Percentiles rank a stretch among this genome's conserved stretches.
Conservation (phyloP, 53 echinoderm and acorn worm genomes). For the Crossaster papposus region DNA sequence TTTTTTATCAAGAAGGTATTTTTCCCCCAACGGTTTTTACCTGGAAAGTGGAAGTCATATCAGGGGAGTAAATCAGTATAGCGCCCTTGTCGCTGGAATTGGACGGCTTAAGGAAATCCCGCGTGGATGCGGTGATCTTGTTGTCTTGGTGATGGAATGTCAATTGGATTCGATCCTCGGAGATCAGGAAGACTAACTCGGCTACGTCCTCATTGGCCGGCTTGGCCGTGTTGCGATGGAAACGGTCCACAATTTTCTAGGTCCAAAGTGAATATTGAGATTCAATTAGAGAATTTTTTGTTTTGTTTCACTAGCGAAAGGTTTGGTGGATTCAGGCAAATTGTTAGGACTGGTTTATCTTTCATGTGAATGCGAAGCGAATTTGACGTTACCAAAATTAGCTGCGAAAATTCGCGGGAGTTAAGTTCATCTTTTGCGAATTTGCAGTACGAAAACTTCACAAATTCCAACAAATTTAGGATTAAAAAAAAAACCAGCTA, state of each 20-base stretch:
- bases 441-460: too few relatives aligned
- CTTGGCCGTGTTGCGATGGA: conserved; percentile 78
- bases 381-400: too few relatives aligned
- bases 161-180: conserved; percentile 95
- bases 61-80: conserved; percentile 78
- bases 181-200: conserved; percentile 85
- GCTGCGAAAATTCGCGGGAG: too few relatives aligned
- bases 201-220: conserved; percentile 88
- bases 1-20: neutral
- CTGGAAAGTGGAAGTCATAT: conserved; percentile 91
- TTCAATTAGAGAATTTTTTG: neutral
- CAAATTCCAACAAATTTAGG: too few relatives aligned
- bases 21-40: neutral
- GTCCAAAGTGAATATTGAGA: neutral
- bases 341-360: too few relatives aligned
- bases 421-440: too few relatives aligned
- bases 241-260: conserved; percentile 93
- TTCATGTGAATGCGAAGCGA: too few relatives aligned
- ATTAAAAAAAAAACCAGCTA: too few relatives aligned
- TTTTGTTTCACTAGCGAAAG: too few relatives aligned
- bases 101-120: conserved; percentile 95
- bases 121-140: conserved; percentile 91
- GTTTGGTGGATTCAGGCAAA: too few relatives aligned
- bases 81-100: conserved; percentile 97
- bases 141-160: conserved; percentile 95